Evolutionary conservation across 2,113 vertebrate species (phyloP).

Genomic region (Oophaga pumilio): DNA sequence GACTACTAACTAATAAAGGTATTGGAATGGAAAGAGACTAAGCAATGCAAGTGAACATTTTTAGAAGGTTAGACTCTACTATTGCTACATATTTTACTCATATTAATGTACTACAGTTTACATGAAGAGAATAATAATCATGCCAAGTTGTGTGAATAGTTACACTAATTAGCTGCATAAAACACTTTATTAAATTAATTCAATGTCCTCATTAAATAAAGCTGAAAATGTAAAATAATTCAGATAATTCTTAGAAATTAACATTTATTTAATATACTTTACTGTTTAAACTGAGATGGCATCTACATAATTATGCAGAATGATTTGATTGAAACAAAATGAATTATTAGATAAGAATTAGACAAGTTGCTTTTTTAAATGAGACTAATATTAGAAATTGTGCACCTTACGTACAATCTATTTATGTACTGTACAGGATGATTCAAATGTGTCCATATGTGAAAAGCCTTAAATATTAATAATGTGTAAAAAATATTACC

Average conservation of each 20-base stretch:
- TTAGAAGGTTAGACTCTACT: background rate
- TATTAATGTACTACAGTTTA: background rate
- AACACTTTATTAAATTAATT: background rate
- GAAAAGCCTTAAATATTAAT: background rate
- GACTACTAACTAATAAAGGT: background rate
- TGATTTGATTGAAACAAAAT: background rate
- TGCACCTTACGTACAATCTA: background rate
- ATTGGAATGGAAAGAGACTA: background rate
- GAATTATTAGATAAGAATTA: background rate
- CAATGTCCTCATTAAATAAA: slow-evolving; percentile 16
- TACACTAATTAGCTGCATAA: background rate
- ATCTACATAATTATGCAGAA: background rate
- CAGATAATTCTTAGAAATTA: background rate
- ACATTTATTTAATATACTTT: background rate
- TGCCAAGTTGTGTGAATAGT: background rate
- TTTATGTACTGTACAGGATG: background rate
- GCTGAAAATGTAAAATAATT: background rate
- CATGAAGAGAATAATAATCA: background rate
- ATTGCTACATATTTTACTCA: background rate
- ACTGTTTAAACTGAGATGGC: background rate
- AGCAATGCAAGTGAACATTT: background rate
- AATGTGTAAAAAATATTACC: background rate
- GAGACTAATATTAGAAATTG: background rate
- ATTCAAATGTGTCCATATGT: background rate
- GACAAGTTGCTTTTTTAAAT: background rate